Conservation (phyloP, 2,113 vertebrate genomes). For the Ptyas mucosa region DNA sequence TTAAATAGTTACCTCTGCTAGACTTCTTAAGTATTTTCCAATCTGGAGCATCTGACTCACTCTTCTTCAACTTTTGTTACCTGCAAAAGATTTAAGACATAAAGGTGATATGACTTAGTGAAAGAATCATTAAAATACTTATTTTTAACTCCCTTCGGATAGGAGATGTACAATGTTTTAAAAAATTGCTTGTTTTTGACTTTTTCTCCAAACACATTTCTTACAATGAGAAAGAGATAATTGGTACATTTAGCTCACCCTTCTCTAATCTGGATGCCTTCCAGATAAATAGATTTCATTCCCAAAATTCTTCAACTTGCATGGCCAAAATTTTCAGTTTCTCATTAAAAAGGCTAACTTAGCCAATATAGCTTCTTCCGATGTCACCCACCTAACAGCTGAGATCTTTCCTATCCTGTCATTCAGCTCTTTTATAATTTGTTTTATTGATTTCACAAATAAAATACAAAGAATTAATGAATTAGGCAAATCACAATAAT, state of each 20-base stretch:
- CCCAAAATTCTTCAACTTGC: background rate
- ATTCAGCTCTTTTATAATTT: background rate
- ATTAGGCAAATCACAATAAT: background rate
- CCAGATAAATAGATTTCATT: background rate
- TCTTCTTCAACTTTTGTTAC: background rate
- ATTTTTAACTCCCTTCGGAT: background rate
- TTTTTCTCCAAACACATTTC: background rate
- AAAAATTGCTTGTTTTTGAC: background rate
- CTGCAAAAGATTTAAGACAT: background rate
- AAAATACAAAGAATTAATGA: background rate
- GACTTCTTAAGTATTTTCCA: background rate
- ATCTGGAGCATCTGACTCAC: background rate
- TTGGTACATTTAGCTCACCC: background rate
- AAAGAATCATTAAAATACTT: background rate
- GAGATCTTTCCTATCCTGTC: background rate
- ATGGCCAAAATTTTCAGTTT: too few species aligned
- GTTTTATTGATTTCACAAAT: background rate
- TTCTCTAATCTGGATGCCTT: background rate
- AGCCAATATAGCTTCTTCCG: background rate
- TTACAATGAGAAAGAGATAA: background rate
- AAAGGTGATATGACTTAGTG: background rate
- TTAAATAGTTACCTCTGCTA: background rate
- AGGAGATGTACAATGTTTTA: background rate
- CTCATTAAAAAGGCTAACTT: background rate
- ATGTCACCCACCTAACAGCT: background rate